Evolutionary conservation across 2,797 vertebrate species (phyloP).

Genomic region (Hydrocynus forskahlii): DNA sequence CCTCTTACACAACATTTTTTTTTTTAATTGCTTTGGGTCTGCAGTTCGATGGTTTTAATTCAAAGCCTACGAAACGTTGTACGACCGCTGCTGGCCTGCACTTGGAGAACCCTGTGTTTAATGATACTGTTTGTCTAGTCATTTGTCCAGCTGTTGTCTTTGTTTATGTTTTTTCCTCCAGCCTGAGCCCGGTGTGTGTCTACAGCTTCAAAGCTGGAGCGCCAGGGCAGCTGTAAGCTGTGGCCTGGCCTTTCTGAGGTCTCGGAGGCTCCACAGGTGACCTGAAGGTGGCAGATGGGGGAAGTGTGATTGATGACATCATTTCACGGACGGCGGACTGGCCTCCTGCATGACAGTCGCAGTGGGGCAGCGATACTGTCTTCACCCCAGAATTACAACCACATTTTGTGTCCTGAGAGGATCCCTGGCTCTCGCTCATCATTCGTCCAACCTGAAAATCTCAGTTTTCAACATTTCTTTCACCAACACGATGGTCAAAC

Average conservation of each 20-base stretch:
- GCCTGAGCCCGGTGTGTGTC: neutral
- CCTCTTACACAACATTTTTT: neutral
- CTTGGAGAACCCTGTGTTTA: neutral
- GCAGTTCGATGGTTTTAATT: neutral
- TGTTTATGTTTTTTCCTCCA: slow-evolving; percentile 3
- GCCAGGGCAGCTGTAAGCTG: neutral
- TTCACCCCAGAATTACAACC: slow-evolving; percentile 25
- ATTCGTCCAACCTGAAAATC: slow-evolving; percentile 33
- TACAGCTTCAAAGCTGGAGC: neutral
- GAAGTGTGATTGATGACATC: slow-evolving; percentile 55
- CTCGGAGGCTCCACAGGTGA: slow-evolving; percentile 47
- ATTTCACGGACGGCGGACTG: slow-evolving; percentile 34
- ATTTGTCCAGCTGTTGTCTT: neutral
- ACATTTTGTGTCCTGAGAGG: slow-evolving; percentile 13
- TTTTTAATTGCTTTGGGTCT: neutral
- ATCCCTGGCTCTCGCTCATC: slow-evolving; percentile 15
- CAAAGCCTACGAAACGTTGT: neutral
- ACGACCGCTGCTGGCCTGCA: neutral
- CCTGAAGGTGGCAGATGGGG: slow-evolving; percentile 42
- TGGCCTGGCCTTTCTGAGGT: slow-evolving; percentile 6
- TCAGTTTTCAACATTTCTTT: neutral
- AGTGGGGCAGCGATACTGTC: slow-evolving; percentile 23
- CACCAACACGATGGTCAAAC: neutral
- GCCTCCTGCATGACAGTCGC: slow-evolving; percentile 5
- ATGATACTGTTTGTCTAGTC: neutral